phyloP scores from a whole-genome alignment of 2,113 vertebrate genomes.

The Upupa epops region DNA sequence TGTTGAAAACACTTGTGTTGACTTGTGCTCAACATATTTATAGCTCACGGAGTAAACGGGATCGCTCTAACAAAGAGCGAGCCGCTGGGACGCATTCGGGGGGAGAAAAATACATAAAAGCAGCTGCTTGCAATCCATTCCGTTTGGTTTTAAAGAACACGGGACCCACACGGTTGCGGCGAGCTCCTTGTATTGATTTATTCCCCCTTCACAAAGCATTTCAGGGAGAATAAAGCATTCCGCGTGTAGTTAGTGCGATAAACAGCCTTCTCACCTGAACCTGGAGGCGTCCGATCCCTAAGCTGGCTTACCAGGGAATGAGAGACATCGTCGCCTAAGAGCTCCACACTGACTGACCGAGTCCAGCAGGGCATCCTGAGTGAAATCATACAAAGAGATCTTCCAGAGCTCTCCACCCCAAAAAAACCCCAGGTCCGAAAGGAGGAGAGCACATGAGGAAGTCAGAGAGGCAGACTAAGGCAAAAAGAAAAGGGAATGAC shows the following conservation, averaged over 20 bases:
- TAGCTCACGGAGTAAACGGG: conserved; percentile 59
- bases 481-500: background rate
- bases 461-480: background rate
- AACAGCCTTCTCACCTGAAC: background rate
- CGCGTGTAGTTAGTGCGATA: background rate
- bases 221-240: background rate
- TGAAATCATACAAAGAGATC: background rate
- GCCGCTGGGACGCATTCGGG: conserved; percentile 45
- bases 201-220: conserved; percentile 31
- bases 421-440: background rate
- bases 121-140: conserved; percentile 45
- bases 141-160: conserved; percentile 37
- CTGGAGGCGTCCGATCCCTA: background rate
- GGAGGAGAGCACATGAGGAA: background rate
- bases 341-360: background rate
- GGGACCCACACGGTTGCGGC: background rate
- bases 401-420: background rate
- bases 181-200: conserved; percentile 26
- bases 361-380: background rate
- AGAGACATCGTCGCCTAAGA: background rate
- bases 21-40: conserved; percentile 56
- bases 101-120: conserved; percentile 33
- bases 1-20: conserved; percentile 60
- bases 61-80: conserved; percentile 51
- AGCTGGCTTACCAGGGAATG: background rate